These are phyloP conservation scores for Tetragnatha montana DNA, from an alignment of 2,888 invertebrate species.

Conservation along the genomic window DNA sequence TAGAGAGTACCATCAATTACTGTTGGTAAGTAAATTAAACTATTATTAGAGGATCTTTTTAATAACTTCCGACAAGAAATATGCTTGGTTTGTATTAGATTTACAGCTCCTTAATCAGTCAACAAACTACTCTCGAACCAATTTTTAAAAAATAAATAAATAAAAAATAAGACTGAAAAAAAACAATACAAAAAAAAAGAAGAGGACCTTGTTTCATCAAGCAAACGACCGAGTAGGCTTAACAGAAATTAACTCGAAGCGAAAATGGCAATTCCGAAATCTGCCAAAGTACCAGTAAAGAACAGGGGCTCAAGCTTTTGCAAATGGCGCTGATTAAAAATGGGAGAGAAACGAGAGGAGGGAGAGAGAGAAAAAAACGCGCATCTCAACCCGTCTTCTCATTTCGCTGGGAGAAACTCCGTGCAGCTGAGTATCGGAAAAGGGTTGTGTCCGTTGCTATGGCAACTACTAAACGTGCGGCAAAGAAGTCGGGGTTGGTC, in stretches of 20 bases:
- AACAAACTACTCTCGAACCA: not conserved
- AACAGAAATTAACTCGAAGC: not conserved
- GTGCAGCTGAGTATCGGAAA: conserved; percentile 65
- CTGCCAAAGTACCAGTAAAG: conserved; percentile 33
- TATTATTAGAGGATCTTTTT: no score
- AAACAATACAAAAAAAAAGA: no score
- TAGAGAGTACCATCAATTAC: no score
- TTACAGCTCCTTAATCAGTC: no score
- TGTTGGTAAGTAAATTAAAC: no score
- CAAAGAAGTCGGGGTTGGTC: conserved; percentile 64
- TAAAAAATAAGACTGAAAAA: not conserved
- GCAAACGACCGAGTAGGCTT: not conserved
- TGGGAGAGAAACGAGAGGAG: conserved; percentile 51
- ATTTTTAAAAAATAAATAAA: conserved; percentile 9
- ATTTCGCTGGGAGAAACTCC: conserved; percentile 56
- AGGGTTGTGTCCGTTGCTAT: conserved; percentile 70
- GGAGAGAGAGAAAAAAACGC: conserved; percentile 38
- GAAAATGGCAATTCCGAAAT: conserved; percentile 49
- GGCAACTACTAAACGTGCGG: conserved; percentile 58
- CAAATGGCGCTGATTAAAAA: conserved; percentile 71
- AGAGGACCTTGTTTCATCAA: not conserved
- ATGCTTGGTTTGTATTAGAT: no score
- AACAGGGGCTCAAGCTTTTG: conserved; percentile 56
- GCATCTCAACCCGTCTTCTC: conserved; percentile 57
- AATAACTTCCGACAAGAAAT: no score